These are phyloP conservation scores for Myotis myotis DNA, from an alignment of 2,797 vertebrate genomes.

Conservation along the genomic window DNA sequence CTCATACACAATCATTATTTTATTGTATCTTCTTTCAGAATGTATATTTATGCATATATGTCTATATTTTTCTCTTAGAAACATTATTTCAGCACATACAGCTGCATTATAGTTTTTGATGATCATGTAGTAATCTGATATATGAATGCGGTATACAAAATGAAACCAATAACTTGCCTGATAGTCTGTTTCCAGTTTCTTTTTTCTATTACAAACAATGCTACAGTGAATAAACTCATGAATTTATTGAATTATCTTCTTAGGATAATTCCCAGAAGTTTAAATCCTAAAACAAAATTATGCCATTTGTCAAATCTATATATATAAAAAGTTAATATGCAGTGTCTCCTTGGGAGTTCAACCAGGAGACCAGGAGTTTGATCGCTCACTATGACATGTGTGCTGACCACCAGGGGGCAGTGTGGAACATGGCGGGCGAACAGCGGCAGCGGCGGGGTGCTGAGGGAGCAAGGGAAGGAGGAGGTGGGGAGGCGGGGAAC, in stretches of 20 bases:
- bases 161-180: background rate
- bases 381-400: too few species aligned
- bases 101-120: background rate
- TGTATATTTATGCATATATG: background rate
- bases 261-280: slow-evolving; percentile 3
- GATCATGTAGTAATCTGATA: background rate
- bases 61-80: background rate
- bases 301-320: background rate
- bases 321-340: too few species aligned
- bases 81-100: background rate
- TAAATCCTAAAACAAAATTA: background rate
- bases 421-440: too few species aligned
- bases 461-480: too few species aligned
- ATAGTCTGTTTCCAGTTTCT: background rate
- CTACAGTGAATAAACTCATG: background rate
- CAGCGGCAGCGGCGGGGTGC: too few species aligned
- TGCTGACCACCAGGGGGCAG: too few species aligned
- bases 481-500: too few species aligned
- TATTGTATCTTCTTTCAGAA: background rate
- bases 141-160: background rate
- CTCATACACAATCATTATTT: too few species aligned
- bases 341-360: too few species aligned
- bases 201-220: slow-evolving; percentile 13
- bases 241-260: background rate
- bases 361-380: too few species aligned